Evolutionary conservation across 2,888 invertebrate species (phyloP), one percentile per base, ranked within the genome.

Genomic region (Heliconius sara): DNA sequence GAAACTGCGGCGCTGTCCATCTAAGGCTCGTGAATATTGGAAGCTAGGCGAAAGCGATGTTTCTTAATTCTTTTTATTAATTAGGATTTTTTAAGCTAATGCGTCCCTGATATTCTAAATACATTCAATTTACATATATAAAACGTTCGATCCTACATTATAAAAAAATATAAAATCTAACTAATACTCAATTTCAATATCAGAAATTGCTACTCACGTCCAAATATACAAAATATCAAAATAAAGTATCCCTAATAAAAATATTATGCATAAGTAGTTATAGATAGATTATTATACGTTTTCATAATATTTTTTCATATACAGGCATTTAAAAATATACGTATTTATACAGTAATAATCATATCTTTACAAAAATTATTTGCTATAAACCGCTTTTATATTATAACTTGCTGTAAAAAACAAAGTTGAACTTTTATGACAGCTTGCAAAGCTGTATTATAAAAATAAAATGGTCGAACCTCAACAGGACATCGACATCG

Each of bases 401-500:
- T 16, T 43, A 68, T 43, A 65, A 34, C 70, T 52, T 65, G 25
- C 30, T 60, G 30, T 63, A 43, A 34, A 60, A 52, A 60, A 65
- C 34, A 22, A n/a, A 76, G 34, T n/a, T 63, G 16, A 73, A 47
- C 34, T 76, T 68, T 67, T 66, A 68, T 80, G 67, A 57, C 52
- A 65, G 60, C 79, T 79, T 79, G 79, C 76, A 76, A 65, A 77
- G 79, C 66, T 65, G 57, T 57, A 65, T 57, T 68, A 76, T 80
- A 80, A 79, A 79, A 80, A 80, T 67, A 80, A 66, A 80, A 73
- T 25, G 72, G 67, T 73, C 34, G 22, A 73, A 76, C 67, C 67
- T 34, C 10, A 43, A 76, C 60, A 76, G 80, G 76, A 79, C 79
- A 79, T 72, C 80, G 80, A 80, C 80, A 70, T 71, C 25, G 57